Base-by-base conservation (phyloP, 2,797 vertebrate species). In the Amblyraja radiata region DNA sequence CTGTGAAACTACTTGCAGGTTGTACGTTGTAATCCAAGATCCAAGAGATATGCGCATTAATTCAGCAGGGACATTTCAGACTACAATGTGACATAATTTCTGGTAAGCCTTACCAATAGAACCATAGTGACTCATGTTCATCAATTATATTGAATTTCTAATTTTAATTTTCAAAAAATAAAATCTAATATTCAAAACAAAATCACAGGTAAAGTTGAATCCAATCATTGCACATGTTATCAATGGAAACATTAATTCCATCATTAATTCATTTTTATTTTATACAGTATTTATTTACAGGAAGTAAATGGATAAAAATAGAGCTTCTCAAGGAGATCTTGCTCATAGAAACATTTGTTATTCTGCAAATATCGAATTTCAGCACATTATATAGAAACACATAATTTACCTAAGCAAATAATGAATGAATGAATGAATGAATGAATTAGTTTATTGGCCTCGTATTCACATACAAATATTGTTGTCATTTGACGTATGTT, bases 301-400 rank as follows among this genome's bases (percentile, higher is more conserved):
- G 18, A 18, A 91, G 36, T 21, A 46, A 74, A 39, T 39, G 21
- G 65, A 71, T 16, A 91, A 91, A 21, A 39, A 58, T 39, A 90
- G 36, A 36, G 32, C 68, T 71, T 71, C 63, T 46, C 7, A 71
- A 73, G 18, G 21, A 3, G 18, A 14, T 61, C 58, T 90, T 90
- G 23, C 65, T 91, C 4, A 21, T 23, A 23, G 68, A 91, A 71
- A 39, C 88, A 25, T 91, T 39, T n/a, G 71, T 25, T 32, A 74
- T 54, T 74, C 93, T 88, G 80, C 94, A 68, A 54, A 84, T 91
- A 94, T 94, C 68, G 79, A 76, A 80, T 88, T 3, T 28, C 93
- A 93, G 94, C 94, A 95, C 96, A 95, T 96, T 95, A 94, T 97
- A 97, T 97, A 97, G 97, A 96, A 97, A 97, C 95, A 96, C 96